phyloP scores from a whole-genome alignment of 1,140 invertebrate species.

The Drosophila nikananu region DNA sequence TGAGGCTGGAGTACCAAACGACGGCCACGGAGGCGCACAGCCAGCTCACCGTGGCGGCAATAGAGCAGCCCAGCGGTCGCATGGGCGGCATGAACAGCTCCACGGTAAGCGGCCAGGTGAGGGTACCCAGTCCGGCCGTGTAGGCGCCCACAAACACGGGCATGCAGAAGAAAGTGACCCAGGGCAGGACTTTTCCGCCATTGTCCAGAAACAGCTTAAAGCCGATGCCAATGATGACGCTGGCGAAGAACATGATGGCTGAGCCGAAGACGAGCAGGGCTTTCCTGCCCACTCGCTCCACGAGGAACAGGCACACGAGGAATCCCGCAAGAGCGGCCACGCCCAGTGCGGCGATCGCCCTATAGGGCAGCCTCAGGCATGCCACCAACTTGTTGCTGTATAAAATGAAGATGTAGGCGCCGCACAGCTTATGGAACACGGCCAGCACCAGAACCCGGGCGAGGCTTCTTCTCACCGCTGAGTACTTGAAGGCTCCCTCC shows the following conservation, averaged over 20 bases:
- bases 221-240: not conserved
- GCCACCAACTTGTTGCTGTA: not conserved
- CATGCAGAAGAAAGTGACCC: not conserved
- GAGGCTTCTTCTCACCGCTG: constrained; percentile 9
- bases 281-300: constrained; percentile 40
- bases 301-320: constrained; percentile 20
- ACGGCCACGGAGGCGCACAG: constrained; percentile 4
- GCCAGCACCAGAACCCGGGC: not conserved
- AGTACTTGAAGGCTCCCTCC: not conserved
- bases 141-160: not conserved
- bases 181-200: not conserved
- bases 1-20: constrained; percentile 16
- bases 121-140: constrained; percentile 17
- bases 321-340: not conserved
- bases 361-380: not conserved
- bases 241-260: not conserved
- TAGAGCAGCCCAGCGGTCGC: constrained; percentile 12
- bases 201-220: not conserved
- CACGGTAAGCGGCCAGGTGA: constrained; percentile 36
- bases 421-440: constrained; percentile 23
- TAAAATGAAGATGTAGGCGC: constrained; percentile 3
- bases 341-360: rapidly evolving
- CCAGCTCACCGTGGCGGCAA: constrained; percentile 15
- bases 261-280: constrained; percentile 25
- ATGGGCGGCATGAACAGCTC: constrained; percentile 13